Base-by-base conservation (phyloP, 1,140 invertebrate genomes). In the Philotrypesis tridentata region DNA sequence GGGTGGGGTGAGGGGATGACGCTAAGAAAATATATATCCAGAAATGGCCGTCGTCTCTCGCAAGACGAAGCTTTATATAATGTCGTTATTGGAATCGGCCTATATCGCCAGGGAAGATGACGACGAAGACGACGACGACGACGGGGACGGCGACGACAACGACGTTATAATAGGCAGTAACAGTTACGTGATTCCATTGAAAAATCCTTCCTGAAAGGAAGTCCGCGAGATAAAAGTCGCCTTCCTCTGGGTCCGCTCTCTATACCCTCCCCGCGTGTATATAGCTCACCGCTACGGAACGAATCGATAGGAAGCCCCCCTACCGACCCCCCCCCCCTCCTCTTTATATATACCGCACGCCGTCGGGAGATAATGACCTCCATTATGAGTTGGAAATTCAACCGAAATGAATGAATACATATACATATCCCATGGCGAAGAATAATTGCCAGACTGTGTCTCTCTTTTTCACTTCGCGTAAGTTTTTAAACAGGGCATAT, bases 91-190 rank as follows among this genome's bases (percentile, higher is more conserved):
- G 75, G 23, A 77, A 67, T 67, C 14, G 23, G 21, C 48, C 33
- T 77, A 77, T 67, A 75, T 75, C 55, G 37, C 21, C 11, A 14
- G 60, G n/a, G 14, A 11, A 21, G 21, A 8, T 6, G 29, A 67
- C 9, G 31, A 6, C 23, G n/a, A 27, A 0, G 40, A 61, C 12
- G 55, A 81, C 61, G 40, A n/a, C n/a, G n/a, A n/a, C n/a, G n/a
- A n/a, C n/a, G n/a, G n/a, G 29, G 21, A 8, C 14, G 29, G 43
- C 9, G 31, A 6, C 23, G n/a, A 27, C 4, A 27, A 61, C 12
- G 55, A 81, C 61, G 40, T 81, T 75, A 71, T 77, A 77, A 77
- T 71, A 71, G 80, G 67, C 65, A 82, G 74, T 82, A 82, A 82
- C 65, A 63, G 73, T 76, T 76, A 77, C 48, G 73, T 55, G 73